Evolutionary conservation across 2,888 invertebrate species (phyloP).

Genomic region (Apodemia duryi): DNA sequence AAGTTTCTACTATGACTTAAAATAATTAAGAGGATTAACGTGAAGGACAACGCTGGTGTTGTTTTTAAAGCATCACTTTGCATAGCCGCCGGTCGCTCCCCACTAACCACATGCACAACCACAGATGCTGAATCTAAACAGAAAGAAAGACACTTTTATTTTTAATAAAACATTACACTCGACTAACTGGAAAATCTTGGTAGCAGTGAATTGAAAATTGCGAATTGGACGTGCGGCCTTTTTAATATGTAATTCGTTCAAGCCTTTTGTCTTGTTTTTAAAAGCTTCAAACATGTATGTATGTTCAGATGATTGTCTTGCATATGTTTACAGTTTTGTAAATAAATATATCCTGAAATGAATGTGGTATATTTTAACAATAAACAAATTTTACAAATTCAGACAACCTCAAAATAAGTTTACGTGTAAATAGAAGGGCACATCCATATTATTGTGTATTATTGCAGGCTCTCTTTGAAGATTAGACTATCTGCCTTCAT

Average conservation of each 20-base stretch:
- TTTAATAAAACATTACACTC: background rate
- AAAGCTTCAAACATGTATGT: background rate
- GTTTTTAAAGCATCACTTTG: conserved; percentile 59
- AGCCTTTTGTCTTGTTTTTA: background rate
- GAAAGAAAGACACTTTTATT: conserved; percentile 14
- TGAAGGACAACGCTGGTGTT: conserved; percentile 39
- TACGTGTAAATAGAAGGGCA: no score
- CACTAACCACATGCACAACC: conserved; percentile 90
- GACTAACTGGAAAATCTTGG: background rate
- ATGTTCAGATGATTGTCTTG: no score
- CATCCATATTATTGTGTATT: no score
- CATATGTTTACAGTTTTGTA: no score
- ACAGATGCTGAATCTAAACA: conserved; percentile 87
- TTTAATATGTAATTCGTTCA: conserved; percentile 5
- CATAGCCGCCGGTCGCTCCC: conserved; percentile 83
- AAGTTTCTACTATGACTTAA: conserved; percentile 38
- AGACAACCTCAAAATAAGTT: no score
- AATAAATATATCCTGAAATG: no score
- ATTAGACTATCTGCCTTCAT: no score
- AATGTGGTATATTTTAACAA: no score
- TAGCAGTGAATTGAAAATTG: background rate
- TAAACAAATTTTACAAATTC: no score
- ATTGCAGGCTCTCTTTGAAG: no score
- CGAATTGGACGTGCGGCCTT: background rate
- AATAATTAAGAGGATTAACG: conserved; percentile 40